These are phyloP conservation scores for Macrostomum cliftonense DNA, from an alignment of 2,888 invertebrate genomes.

Conservation along the genomic window DNA sequence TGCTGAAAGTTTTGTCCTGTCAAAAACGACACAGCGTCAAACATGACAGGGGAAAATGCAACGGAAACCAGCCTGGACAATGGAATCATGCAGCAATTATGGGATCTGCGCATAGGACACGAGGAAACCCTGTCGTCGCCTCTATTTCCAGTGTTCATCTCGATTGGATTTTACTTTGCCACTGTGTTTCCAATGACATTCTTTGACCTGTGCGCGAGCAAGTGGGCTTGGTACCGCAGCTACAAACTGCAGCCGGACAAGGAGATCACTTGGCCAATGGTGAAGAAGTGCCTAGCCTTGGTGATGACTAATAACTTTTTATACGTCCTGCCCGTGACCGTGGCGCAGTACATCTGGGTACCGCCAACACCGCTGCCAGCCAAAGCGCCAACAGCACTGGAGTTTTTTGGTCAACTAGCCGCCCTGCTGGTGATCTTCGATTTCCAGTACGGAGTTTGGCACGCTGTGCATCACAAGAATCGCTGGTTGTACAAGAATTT, in stretches of 20 bases:
- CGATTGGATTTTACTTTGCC: slow-evolving; percentile 21
- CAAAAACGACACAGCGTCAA: no score
- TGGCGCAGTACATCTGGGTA: slow-evolving; percentile 23
- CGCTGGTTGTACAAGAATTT: slow-evolving; percentile 25
- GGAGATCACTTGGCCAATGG: slow-evolving; percentile 3
- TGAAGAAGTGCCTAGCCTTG: neutral
- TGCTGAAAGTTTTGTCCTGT: no score
- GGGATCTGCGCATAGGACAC: slow-evolving; percentile 18
- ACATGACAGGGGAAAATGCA: no score
- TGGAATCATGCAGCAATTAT: slow-evolving; percentile 15
- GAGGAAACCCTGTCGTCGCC: slow-evolving; percentile 21
- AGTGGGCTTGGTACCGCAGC: slow-evolving; percentile 15
- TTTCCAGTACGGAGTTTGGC: slow-evolving; percentile 24
- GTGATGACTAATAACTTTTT: slow-evolving; percentile 9
- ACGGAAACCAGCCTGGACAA: no score
- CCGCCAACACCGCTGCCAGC: slow-evolving; percentile 19
- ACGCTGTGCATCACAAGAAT: slow-evolving; percentile 20
- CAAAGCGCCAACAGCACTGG: slow-evolving; percentile 18
- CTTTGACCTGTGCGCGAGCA: slow-evolving; percentile 18
- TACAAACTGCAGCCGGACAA: slow-evolving; percentile 5
- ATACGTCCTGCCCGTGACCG: slow-evolving; percentile 23
- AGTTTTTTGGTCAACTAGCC: slow-evolving; percentile 16
- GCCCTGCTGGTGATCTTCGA: slow-evolving; percentile 24
- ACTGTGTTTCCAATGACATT: slow-evolving; percentile 22
- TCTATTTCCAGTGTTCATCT: slow-evolving; percentile 24